Base-by-base conservation (phyloP, 2,888 invertebrate species). In the Leptopilina drosophilae region DNA sequence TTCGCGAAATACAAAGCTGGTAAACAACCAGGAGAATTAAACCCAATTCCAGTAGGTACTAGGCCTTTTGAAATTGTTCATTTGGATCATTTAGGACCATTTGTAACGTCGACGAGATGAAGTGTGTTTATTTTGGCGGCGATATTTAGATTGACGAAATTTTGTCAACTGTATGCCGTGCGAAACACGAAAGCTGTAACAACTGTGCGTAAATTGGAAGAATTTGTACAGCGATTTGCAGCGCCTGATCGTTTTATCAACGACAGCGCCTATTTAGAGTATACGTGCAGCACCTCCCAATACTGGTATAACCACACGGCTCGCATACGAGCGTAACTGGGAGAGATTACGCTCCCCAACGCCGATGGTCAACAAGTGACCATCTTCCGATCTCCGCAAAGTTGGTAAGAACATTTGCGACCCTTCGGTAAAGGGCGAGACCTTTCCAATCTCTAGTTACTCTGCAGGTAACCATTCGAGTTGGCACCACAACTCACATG, bases 161-260 rank as follows among this genome's bases (percentile, higher is more conserved):
- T 79, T 59, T 79, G 78, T 8, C 76, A 78, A 8, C 33, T 85
- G 5, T 65, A 81, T 49, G 78, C 84, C 6, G 84, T 82, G 4
- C 73, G 67, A 46, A 80, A 66, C 40, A 80, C 81, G 0, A 81
- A 78, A n/a, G 64, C 79, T 0, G 67, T 49, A 1, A 42, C 75
- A 1, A 81, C 79, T 2, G 62, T 87, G 4, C 69, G 59, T 6
- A 78, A 77, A 64, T 56, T 86, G 9, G 81, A 84, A 59, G 56
- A 79, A 4, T 85, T 87, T 40, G 79, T 85, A 6, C 7, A 81
- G 5, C 64, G 79, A 59, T 84, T 82, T n/a, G 85, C 84, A 62
- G 84, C 85, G 1, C 86, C 85, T 0, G 26, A 53, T 15, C 77
- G 82, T 56, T 40, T 85, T 1, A 78, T 86, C 2, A 75, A 73